A percentile compares a stretch with the other conserved stretches of the same genome.
Evolutionary conservation across 2,888 invertebrate species (phyloP).

Genomic region (Trisateles emortualis): DNA sequence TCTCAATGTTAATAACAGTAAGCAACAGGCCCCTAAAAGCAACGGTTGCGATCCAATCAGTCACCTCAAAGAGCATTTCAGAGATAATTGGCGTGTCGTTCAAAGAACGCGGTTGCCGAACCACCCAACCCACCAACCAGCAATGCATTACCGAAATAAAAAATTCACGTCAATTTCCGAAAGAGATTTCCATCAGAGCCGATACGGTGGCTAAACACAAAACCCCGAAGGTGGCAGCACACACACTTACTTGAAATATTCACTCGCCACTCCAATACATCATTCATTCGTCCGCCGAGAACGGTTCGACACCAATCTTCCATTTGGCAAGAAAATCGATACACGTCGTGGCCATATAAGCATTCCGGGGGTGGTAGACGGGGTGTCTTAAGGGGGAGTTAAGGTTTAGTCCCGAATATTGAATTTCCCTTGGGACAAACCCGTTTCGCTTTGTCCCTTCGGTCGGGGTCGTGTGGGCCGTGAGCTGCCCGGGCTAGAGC

Average conservation of each 20-base stretch:
- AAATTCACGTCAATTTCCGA: slow-evolving; percentile 78
- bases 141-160: slow-evolving; percentile 82
- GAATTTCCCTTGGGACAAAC: slow-evolving; percentile 88
- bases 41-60: slow-evolving; percentile 71
- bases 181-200: slow-evolving; percentile 76
- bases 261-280: slow-evolving; percentile 83
- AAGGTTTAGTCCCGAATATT: slow-evolving; percentile 88
- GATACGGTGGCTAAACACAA: slow-evolving; percentile 79
- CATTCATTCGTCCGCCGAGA: slow-evolving; percentile 85
- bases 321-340: slow-evolving; percentile 87
- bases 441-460: slow-evolving; percentile 87
- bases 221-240: slow-evolving; percentile 64
- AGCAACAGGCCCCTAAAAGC: slow-evolving; percentile 53
- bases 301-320: slow-evolving; percentile 86
- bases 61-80: slow-evolving; percentile 74
- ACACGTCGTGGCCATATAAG: slow-evolving; percentile 87
- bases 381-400: slow-evolving; percentile 86
- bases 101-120: slow-evolving; percentile 55
- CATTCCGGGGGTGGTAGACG: slow-evolving; percentile 85
- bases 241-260: slow-evolving; percentile 76
- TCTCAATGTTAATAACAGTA: slow-evolving; percentile 36
- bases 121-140: slow-evolving; percentile 44
- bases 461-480: slow-evolving; percentile 84
- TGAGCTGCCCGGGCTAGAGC: slow-evolving; percentile 78
- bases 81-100: slow-evolving; percentile 72